A percentile compares a stretch with the other conserved stretches of the same genome.
phyloP scores from a whole-genome alignment of 1,140 invertebrate species.

The Anastrepha obliqua region DNA sequence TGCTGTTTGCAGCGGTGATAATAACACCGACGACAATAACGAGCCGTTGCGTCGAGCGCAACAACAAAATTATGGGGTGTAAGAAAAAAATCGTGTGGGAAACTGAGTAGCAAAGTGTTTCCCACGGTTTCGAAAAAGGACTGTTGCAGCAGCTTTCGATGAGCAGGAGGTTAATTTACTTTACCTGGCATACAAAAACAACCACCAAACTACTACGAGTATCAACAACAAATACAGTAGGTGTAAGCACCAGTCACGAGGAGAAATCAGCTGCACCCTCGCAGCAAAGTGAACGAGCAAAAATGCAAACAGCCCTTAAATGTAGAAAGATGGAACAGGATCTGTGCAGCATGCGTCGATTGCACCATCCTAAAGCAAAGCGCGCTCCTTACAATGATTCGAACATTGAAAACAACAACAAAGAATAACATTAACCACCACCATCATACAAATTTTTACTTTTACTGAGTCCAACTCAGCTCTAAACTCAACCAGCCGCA shows the following conservation, averaged over 20 bases:
- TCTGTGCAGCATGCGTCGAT: slow-evolving; percentile 31
- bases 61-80: slow-evolving; percentile 55
- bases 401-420: slow-evolving; percentile 12
- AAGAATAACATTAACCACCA: slow-evolving; percentile 25
- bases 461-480: background rate
- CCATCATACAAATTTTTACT: background rate
- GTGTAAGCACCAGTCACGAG: slow-evolving; percentile 61
- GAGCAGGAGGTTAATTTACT: slow-evolving; percentile 54
- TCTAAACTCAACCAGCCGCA: background rate
- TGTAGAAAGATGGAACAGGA: slow-evolving; percentile 28
- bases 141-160: slow-evolving; percentile 56
- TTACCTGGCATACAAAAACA: slow-evolving; percentile 48
- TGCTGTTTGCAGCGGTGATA: slow-evolving; percentile 61
- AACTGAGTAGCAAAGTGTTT: slow-evolving; percentile 74
- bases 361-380: background rate
- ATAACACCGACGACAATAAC: slow-evolving; percentile 68
- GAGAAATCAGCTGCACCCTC: slow-evolving; percentile 50
- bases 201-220: slow-evolving; percentile 59
- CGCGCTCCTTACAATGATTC: background rate
- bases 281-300: slow-evolving; percentile 58
- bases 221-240: slow-evolving; percentile 64
- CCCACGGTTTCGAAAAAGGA: slow-evolving; percentile 69
- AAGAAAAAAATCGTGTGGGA: slow-evolving; percentile 73
- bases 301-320: slow-evolving; percentile 53
- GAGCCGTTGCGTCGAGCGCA: slow-evolving; percentile 59